phyloP scores from a whole-genome alignment of 1,140 invertebrate genomes.

The Caerostris darwini region DNA sequence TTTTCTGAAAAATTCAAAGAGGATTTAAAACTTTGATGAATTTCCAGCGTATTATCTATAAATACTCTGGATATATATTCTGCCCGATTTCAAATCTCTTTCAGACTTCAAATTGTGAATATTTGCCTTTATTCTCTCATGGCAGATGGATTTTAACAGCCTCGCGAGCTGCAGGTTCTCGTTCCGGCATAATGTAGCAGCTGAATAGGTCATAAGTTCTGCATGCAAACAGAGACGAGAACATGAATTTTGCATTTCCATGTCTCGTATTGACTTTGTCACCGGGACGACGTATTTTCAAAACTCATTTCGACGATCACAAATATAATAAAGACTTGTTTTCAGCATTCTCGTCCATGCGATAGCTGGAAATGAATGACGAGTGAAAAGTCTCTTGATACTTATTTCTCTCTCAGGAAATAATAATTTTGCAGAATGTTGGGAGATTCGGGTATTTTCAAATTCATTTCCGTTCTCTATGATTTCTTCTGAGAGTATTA shows the following conservation, averaged over 20 bases:
- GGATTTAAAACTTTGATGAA: too few species aligned
- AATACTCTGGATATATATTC: too few species aligned
- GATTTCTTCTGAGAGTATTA: neutral
- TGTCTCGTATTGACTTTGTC: neutral
- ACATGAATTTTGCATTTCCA: slow-evolving; percentile 29
- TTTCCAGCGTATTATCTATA: too few species aligned
- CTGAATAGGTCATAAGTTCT: neutral
- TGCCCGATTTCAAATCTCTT: too few species aligned
- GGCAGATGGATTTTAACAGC: neutral
- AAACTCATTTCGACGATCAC: neutral
- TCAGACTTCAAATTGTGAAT: too few species aligned
- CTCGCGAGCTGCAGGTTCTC: too few species aligned
- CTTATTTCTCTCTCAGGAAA: neutral
- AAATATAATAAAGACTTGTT: neutral
- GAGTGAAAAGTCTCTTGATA: neutral
- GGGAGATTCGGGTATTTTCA: neutral
- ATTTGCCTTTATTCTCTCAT: too few species aligned
- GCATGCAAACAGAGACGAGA: neutral
- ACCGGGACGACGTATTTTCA: neutral
- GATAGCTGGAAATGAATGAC: too few species aligned
- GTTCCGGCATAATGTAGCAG: neutral
- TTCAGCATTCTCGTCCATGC: too few species aligned
- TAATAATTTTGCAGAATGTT: neutral
- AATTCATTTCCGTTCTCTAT: neutral
- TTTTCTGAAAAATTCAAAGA: too few species aligned